Conservation (phyloP, 2,113 vertebrate genomes). For the Clinocottus analis region DNA sequence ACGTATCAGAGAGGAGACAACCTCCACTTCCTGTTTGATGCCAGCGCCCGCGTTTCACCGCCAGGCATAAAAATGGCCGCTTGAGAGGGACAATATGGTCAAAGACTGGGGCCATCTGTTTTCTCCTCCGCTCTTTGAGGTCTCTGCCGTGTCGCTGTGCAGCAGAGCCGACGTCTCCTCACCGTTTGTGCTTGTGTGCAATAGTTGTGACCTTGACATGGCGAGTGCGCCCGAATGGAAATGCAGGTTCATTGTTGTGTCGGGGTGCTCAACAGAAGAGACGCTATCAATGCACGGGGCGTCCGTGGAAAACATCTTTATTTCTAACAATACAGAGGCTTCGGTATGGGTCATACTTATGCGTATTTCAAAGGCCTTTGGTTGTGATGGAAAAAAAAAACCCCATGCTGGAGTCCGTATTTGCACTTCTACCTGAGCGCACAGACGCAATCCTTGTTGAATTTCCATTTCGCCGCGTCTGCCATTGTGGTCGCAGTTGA, state of each 20-base stretch:
- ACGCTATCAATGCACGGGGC: constrained; percentile 25
- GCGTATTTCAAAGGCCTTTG: constrained; percentile 28
- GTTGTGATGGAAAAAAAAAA: constrained; percentile 43
- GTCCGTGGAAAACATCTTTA: constrained; percentile 53
- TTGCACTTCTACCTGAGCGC: constrained; percentile 46
- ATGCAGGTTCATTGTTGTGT: constrained; percentile 30
- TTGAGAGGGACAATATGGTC: constrained; percentile 59
- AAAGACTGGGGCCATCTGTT: constrained; percentile 51
- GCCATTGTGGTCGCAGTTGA: constrained; percentile 12
- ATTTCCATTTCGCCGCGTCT: constrained; percentile 15
- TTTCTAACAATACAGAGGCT: constrained; percentile 51
- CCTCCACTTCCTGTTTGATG: constrained; percentile 53
- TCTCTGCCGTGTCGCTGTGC: constrained; percentile 44
- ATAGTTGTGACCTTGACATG: constrained; percentile 55
- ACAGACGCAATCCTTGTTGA: constrained; percentile 6
- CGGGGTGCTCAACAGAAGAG: constrained; percentile 26
- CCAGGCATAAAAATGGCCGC: constrained; percentile 53
- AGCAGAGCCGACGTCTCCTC: constrained; percentile 52
- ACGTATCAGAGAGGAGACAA: constrained; percentile 30
- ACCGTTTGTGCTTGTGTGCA: constrained; percentile 47
- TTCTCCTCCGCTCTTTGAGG: constrained; percentile 62
- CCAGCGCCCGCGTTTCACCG: constrained; percentile 49
- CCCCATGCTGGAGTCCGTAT: constrained; percentile 32
- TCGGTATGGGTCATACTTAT: not conserved
- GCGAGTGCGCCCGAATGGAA: constrained; percentile 30